These are phyloP conservation scores for Hipparchia sbordonii DNA, from an alignment of 2,888 invertebrate genomes.

Conservation along the genomic window DNA sequence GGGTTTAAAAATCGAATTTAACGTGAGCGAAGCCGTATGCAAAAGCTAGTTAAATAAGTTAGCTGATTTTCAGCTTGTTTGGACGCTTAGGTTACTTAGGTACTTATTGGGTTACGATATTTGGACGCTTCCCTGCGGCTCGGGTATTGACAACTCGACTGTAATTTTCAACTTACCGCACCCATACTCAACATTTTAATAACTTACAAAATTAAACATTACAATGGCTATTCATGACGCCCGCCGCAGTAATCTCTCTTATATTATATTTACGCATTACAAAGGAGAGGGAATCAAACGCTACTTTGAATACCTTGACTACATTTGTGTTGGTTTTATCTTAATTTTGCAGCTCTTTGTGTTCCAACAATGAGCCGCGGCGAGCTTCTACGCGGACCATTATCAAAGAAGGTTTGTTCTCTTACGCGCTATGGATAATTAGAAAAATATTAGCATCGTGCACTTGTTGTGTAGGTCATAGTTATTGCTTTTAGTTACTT, in stretches of 20 bases:
- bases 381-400: slow-evolving; percentile 39
- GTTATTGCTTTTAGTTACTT: slow-evolving; percentile 16
- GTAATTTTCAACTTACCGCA: too few relatives aligned
- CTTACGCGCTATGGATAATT: slow-evolving; percentile 18
- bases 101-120: too few relatives aligned
- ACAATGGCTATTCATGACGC: neutral
- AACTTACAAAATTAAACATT: neutral
- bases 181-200: neutral
- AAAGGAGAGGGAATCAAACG: slow-evolving; percentile 31
- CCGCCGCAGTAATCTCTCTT: neutral
- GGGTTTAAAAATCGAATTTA: too few relatives aligned
- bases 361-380: slow-evolving; percentile 45
- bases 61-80: too few relatives aligned
- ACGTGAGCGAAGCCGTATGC: too few relatives aligned
- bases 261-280: slow-evolving; percentile 18
- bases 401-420: slow-evolving; percentile 43
- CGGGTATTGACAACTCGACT: too few relatives aligned
- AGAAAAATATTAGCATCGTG: slow-evolving; percentile 4
- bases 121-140: too few relatives aligned
- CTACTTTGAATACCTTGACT: slow-evolving; percentile 39
- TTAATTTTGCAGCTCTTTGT: slow-evolving; percentile 49
- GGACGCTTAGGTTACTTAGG: too few relatives aligned
- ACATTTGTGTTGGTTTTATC: slow-evolving; percentile 48
- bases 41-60: too few relatives aligned
- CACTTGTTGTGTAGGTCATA: neutral